Evolutionary conservation across 2,888 invertebrate species (phyloP).

Genomic region (Bedellia somnulentella): DNA sequence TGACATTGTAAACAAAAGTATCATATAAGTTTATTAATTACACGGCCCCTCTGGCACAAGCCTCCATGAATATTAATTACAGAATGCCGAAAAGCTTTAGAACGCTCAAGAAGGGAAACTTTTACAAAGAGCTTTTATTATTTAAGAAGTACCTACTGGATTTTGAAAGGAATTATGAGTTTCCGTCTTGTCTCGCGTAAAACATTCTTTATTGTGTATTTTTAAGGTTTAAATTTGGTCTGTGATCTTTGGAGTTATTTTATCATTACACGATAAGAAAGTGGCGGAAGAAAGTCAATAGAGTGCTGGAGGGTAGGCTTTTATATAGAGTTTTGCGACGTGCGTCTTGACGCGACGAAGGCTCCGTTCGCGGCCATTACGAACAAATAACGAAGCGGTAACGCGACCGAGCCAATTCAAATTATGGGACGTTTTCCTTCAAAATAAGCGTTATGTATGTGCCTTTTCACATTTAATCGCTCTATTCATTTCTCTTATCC

Average conservation of each 20-base stretch:
- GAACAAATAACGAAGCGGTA: slow-evolving; percentile 20
- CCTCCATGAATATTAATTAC: slow-evolving; percentile 61
- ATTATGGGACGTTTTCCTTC: slow-evolving; percentile 13
- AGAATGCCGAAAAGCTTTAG: slow-evolving; percentile 58
- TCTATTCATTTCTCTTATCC: no score
- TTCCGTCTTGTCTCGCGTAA: slow-evolving; percentile 15
- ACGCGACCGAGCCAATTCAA: slow-evolving; percentile 17
- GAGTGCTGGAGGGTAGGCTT: slow-evolving; percentile 50
- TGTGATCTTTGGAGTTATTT: slow-evolving; percentile 19
- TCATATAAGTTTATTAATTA: slow-evolving; percentile 63
- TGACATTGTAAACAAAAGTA: slow-evolving; percentile 61
- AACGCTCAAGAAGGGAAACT: slow-evolving; percentile 60
- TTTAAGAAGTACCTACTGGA: slow-evolving; percentile 54
- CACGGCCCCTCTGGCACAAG: slow-evolving; percentile 53
- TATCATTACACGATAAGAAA: slow-evolving; percentile 56
- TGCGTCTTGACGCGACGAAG: slow-evolving; percentile 24
- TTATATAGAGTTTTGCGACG: slow-evolving; percentile 17
- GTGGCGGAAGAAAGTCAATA: slow-evolving; percentile 60
- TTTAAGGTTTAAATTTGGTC: slow-evolving; percentile 19
- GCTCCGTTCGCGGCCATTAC: slow-evolving; percentile 28
- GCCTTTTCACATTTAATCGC: no score
- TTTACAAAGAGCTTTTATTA: slow-evolving; percentile 62
- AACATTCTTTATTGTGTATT: slow-evolving; percentile 18
- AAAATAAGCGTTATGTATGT: slow-evolving; percentile 15
- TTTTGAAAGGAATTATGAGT: slow-evolving; percentile 46